Evolutionary conservation across 1,140 invertebrate genomes (phyloP).

Genomic region (Brachionus manjavacas): DNA sequence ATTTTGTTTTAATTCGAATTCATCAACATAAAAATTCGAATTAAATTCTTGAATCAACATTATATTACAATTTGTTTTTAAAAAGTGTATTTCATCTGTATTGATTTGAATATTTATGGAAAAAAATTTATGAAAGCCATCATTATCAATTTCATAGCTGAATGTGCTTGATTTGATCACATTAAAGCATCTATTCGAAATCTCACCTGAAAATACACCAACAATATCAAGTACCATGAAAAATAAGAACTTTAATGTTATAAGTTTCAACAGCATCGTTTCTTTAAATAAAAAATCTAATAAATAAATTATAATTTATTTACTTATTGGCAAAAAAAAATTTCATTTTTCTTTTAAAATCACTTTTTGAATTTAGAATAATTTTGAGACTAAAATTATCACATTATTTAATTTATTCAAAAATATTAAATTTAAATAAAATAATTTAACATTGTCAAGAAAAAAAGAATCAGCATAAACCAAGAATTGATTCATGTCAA

Average conservation of each 20-base stretch:
- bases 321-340: background rate
- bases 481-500: background rate
- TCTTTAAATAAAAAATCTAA: background rate
- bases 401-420: no score
- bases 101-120: background rate
- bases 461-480: no score
- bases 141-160: background rate
- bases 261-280: background rate
- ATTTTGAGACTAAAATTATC: no score
- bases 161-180: background rate
- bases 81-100: background rate
- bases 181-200: background rate
- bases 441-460: no score
- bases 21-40: conserved; percentile 13
- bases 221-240: background rate
- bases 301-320: no score
- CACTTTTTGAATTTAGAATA: no score
- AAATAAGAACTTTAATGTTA: background rate
- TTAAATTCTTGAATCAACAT: background rate
- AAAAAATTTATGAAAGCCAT: background rate
- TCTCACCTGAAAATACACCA: background rate
- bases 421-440: no score
- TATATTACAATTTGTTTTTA: background rate
- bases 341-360: no score
- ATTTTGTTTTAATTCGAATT: conserved; percentile 13